Conservation (phyloP, 2,797 vertebrate species). For the Enteromius mattozi region DNA sequence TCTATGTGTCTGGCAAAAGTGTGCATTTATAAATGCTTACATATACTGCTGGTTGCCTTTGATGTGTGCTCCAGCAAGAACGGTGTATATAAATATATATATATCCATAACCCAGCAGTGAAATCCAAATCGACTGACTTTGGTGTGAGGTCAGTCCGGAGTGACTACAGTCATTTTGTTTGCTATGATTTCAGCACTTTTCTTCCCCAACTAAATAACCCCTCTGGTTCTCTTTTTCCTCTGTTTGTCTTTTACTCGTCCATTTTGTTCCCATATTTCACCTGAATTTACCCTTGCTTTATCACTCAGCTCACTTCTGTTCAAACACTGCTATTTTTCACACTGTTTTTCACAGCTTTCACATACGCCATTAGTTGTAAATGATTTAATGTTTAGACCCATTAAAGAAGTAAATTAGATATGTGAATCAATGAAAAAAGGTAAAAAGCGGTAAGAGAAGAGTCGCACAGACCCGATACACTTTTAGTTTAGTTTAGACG, state of each 20-base stretch:
- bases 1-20: conserved; percentile 24
- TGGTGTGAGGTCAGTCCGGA: conserved; percentile 47
- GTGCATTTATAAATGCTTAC: conserved; percentile 18
- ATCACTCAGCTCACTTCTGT: conserved; percentile 4
- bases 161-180: conserved; percentile 42
- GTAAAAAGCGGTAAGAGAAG: not conserved
- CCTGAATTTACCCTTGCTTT: conserved; percentile 45
- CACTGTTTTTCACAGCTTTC: not conserved
- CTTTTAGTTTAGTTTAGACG: not conserved
- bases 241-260: conserved; percentile 27
- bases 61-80: conserved; percentile 2
- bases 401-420: conserved; percentile 17
- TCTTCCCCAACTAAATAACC: conserved; percentile 38
- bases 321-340: not conserved
- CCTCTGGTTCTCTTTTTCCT: conserved; percentile 22
- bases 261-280: conserved; percentile 41
- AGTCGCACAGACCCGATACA: not conserved
- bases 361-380: not conserved
- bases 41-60: conserved; percentile 21
- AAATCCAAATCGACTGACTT: conserved; percentile 61
- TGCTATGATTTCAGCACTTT: conserved; percentile 59
- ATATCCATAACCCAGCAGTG: conserved; percentile 47
- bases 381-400: conserved; percentile 10
- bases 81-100: not conserved
- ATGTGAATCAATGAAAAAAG: conserved; percentile 3